Percentiles rank a stretch among this genome's conserved stretches.
Conservation (phyloP, 2,113 vertebrate species). For the Gambusia holbrooki region DNA sequence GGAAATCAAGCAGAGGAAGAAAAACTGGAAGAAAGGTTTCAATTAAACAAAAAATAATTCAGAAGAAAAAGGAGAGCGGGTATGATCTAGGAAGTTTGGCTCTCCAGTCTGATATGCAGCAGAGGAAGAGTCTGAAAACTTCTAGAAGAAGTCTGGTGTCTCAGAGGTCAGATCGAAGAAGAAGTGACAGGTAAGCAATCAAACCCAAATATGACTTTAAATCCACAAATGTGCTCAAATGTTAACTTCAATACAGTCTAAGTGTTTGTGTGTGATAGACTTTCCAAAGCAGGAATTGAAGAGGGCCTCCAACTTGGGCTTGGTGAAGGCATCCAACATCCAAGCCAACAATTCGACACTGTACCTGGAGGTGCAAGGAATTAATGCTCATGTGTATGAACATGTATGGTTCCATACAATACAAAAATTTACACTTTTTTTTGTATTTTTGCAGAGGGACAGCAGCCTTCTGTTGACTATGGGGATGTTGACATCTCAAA, state of each 20-base stretch:
- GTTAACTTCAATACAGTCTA: background rate
- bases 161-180: background rate
- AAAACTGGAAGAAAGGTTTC: background rate
- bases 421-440: too few relatives aligned
- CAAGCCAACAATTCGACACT: background rate
- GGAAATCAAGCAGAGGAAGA: background rate
- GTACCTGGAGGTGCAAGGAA: background rate
- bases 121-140: background rate
- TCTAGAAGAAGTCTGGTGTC: background rate
- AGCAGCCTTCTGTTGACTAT: too few relatives aligned
- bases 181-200: background rate
- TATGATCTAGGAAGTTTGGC: background rate
- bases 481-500: too few relatives aligned
- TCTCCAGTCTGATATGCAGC: background rate
- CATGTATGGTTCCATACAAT: background rate
- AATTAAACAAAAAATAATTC: background rate
- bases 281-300: background rate
- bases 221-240: too few relatives aligned
- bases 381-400: background rate
- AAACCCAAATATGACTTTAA: background rate
- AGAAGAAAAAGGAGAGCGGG: background rate
- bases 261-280: background rate
- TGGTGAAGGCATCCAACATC: too few relatives aligned
- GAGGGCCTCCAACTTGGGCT: background rate
- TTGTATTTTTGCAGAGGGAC: too few relatives aligned